Evolutionary conservation across 2,888 invertebrate genomes (phyloP).

Genomic region (Macropis europaea): DNA sequence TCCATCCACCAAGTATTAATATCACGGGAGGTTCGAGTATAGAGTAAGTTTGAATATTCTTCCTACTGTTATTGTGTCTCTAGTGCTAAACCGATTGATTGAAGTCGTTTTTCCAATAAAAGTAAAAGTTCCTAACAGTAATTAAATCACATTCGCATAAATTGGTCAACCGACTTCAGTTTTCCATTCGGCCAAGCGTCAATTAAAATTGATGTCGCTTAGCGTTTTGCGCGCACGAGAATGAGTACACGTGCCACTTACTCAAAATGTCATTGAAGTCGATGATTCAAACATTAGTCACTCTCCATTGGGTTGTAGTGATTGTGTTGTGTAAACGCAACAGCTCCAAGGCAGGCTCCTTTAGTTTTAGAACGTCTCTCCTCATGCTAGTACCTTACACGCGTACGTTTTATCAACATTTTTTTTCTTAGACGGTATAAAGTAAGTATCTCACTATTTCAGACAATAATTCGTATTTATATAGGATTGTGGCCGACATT

Average conservation of each 20-base stretch:
- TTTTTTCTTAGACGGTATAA: not conserved
- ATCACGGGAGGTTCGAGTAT: conserved; percentile 60
- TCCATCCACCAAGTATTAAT: conserved; percentile 63
- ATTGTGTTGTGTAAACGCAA: conserved; percentile 33
- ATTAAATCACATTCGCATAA: not conserved
- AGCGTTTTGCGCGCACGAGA: not conserved
- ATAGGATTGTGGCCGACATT: too few relatives aligned
- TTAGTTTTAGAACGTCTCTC: conserved; percentile 42
- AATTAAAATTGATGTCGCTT: not conserved
- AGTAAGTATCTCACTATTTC: conserved; percentile 1
- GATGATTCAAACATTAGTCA: conserved; percentile 67
- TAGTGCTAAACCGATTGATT: not conserved
- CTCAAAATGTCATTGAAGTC: conserved; percentile 39
- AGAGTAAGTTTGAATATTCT: conserved; percentile 60
- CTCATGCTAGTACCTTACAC: not conserved
- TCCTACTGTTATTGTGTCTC: not conserved
- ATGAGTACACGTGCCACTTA: conserved; percentile 18
- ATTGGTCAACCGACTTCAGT: not conserved
- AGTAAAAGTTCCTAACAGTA: not conserved
- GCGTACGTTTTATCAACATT: not conserved
- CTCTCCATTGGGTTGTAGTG: conserved; percentile 40
- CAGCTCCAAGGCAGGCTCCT: conserved; percentile 60
- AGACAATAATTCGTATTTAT: not conserved
- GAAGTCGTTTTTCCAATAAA: not conserved
- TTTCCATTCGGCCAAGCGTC: not conserved